Conservation (phyloP, 2,797 vertebrate species). For the Geotria australis region DNA sequence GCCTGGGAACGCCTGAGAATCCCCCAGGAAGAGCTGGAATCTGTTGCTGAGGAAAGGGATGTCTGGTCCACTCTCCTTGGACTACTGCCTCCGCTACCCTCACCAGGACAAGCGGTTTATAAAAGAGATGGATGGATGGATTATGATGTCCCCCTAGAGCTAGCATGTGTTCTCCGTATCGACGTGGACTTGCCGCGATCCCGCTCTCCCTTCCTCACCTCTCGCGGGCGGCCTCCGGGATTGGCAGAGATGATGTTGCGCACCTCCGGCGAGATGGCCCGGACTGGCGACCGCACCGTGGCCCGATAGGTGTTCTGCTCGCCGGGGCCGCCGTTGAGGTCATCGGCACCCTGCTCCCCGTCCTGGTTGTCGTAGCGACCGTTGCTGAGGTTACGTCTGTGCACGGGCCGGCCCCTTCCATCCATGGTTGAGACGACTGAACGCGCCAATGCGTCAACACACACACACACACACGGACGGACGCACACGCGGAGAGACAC, state of each 20-base stretch:
- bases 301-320: conserved; percentile 2
- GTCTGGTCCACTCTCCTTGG: no score
- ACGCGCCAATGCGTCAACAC: conserved; percentile 11
- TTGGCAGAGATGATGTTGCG: conserved; percentile 69
- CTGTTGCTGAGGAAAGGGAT: no score
- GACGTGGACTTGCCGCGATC: no score
- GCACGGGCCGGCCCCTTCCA: conserved; percentile 13
- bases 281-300: conserved; percentile 35
- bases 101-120: no score
- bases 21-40: no score
- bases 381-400: conserved; percentile 29
- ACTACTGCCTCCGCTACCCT: no score
- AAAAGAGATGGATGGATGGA: no score
- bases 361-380: conserved; percentile 30
- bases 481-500: no score
- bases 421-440: conserved; percentile 19
- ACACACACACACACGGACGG: no score
- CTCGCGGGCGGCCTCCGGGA: conserved; percentile 75
- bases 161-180: no score
- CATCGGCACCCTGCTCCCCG: conserved; percentile 11
- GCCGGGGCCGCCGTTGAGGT: background rate
- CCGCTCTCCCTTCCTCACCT: conserved; percentile 20
- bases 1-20: no score
- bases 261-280: conserved; percentile 67
- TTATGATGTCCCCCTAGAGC: no score